phyloP scores from a whole-genome alignment of 2,113 vertebrate species.

The Dolichallabes microphthalmus region DNA sequence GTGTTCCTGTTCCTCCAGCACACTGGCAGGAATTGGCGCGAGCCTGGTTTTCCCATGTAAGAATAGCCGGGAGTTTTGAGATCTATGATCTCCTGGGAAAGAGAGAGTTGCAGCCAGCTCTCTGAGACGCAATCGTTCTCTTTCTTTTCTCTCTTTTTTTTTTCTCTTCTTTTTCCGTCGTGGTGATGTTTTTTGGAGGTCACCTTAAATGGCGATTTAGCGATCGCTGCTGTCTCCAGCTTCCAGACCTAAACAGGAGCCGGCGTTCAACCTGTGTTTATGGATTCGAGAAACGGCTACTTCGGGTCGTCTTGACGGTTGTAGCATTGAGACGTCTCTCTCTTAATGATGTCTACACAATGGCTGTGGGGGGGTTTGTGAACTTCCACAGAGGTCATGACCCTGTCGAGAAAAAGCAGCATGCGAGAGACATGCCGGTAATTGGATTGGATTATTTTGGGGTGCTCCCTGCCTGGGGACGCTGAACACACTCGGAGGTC shows the following conservation, averaged over 20 bases:
- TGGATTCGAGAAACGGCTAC: conserved; percentile 7
- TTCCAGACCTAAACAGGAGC: conserved; percentile 20
- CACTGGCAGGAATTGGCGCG: conserved; percentile 58
- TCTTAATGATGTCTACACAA: conserved; percentile 41
- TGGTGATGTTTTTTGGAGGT: conserved; percentile 44
- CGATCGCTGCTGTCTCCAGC: conserved; percentile 11
- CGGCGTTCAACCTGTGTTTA: conserved; percentile 42
- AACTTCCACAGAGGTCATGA: conserved; percentile 47
- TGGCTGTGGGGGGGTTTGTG: conserved; percentile 33
- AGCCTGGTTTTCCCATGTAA: conserved; percentile 72
- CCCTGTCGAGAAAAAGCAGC: conserved; percentile 44
- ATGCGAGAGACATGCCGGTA: conserved; percentile 58
- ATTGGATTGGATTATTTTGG: conserved; percentile 64
- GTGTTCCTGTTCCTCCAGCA: conserved; percentile 55
- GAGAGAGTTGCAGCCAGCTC: conserved; percentile 45
- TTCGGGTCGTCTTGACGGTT: background rate
- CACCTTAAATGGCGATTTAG: conserved; percentile 70
- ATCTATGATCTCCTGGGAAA: conserved; percentile 56
- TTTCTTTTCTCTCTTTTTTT: conserved; percentile 49
- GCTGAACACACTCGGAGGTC: conserved; percentile 37
- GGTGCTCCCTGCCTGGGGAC: conserved; percentile 40
- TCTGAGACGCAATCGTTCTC: conserved; percentile 48
- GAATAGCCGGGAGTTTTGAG: conserved; percentile 65
- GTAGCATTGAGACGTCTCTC: conserved; percentile 18
- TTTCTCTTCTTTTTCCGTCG: conserved; percentile 41